Evolutionary conservation across 2,888 invertebrate species (phyloP), one percentile per base, ranked within the genome.

Genomic region (Eupeodes latifasciatus): DNA sequence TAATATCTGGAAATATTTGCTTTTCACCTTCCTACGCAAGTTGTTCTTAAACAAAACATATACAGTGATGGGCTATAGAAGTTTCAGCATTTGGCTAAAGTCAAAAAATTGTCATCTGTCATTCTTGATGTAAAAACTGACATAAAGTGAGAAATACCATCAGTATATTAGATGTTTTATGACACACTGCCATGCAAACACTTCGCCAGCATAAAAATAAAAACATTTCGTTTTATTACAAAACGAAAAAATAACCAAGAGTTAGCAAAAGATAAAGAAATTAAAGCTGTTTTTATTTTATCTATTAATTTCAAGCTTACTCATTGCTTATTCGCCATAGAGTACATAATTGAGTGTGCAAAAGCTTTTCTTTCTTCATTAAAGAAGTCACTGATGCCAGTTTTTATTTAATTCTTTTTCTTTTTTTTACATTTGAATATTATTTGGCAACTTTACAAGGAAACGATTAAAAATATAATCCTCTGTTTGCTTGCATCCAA

Each of bases 401-500:
- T n/a, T 16, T 0, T 16, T n/a, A 6, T 47, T 11, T 27, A 11
- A 27, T 27, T 27, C 57, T 11, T 11, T 57, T 57, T 55, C 2
- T 44, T 62, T 62, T 51, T 71, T 61, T 75, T 84, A 57, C 67
- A 64, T 69, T 57, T 40, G 9, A 40, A 40, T 40, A 40, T 40
- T 40, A 40, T 69, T 59, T 53, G 71, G 75, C 80, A 85, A 64
- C 76, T 80, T 71, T 27, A 66, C 64, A 62, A 85, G 80, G 75
- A 85, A 85, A 51, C 40, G 59, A 85, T 80, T 85, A 67, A 71
- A 75, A 74, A 77, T 36, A 55, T 34, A 74, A 66, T 36, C 51
- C 55, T 69, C 66, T 57, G 16, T 59, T 55, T 79, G 55, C 59
- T 61, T 79, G 55, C 59, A 86, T 62, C 34, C 14, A 64, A 75